These are phyloP conservation scores for Hypsopygia costalis DNA, from an alignment of 2,888 invertebrate genomes.

Conservation along the genomic window DNA sequence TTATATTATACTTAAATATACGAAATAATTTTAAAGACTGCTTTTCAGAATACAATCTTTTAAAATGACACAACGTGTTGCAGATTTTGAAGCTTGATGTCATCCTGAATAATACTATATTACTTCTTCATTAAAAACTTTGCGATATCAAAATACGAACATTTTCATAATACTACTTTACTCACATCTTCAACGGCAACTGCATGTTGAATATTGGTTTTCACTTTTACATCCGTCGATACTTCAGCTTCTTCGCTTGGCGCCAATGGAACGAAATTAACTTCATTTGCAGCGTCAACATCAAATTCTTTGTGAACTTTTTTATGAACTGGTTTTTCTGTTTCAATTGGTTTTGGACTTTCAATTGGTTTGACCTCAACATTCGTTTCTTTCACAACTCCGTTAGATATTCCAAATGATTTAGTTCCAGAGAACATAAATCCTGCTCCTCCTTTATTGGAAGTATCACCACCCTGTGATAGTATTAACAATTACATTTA, in stretches of 20 bases:
- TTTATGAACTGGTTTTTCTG: conserved; percentile 28
- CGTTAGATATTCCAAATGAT: conserved; percentile 32
- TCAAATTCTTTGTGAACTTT: conserved; percentile 43
- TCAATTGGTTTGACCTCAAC: conserved; percentile 27
- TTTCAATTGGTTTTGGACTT: conserved; percentile 23
- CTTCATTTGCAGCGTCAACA: conserved; percentile 46
- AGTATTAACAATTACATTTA: not conserved
- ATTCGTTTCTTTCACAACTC: conserved; percentile 35
- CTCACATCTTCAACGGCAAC: conserved; percentile 64
- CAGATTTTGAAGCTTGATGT: too few species aligned
- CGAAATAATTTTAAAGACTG: too few species aligned
- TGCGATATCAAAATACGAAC: too few species aligned
- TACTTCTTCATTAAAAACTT: not conserved
- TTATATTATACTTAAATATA: too few species aligned
- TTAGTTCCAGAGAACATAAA: conserved; percentile 44
- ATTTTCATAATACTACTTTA: conserved; percentile 21
- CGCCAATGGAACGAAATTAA: conserved; percentile 32
- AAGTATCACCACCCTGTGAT: conserved; percentile 51
- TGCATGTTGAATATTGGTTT: conserved; percentile 32
- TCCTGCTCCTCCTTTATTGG: conserved; percentile 41
- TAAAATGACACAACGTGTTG: too few species aligned
- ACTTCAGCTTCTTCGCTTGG: conserved; percentile 24
- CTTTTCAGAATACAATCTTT: too few species aligned
- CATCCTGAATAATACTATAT: too few species aligned
- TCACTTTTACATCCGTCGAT: conserved; percentile 30